Evolutionary conservation across 92 coral and sea anemone genomes (phyloP).

Genomic region (Actinernus sp.): DNA sequence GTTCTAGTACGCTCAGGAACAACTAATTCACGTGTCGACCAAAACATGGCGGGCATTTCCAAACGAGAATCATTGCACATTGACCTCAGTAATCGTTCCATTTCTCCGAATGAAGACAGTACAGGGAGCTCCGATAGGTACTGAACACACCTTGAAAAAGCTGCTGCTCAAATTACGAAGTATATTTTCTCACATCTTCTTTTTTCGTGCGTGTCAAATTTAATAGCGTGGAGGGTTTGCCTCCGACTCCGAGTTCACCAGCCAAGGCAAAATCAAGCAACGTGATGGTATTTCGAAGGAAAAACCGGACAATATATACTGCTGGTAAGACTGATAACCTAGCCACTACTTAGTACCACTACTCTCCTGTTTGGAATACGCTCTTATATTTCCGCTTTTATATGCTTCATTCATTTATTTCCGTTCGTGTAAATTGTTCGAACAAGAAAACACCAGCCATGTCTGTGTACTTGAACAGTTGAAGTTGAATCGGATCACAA

Average conservation of each 20-base stretch:
- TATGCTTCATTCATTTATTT: too few species aligned
- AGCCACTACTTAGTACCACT: too few species aligned
- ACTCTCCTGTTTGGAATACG: too few species aligned
- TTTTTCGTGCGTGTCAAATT: background rate
- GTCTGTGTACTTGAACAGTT: too few species aligned
- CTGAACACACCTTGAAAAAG: background rate
- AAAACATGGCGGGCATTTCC: slow-evolving; percentile 78
- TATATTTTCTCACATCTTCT: background rate
- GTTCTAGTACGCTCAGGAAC: background rate
- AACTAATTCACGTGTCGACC: background rate
- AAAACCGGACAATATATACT: slow-evolving; percentile 82
- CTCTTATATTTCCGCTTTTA: too few species aligned
- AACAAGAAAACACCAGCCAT: too few species aligned
- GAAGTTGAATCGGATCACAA: too few species aligned
- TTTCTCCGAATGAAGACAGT: slow-evolving; percentile 77
- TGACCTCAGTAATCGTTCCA: slow-evolving; percentile 38
- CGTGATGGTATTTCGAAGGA: slow-evolving; percentile 66
- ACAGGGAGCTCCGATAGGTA: slow-evolving; percentile 81
- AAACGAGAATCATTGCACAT: slow-evolving; percentile 23
- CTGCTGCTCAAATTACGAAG: background rate
- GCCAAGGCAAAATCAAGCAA: slow-evolving; percentile 58
- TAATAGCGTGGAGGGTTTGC: slow-evolving; percentile 39
- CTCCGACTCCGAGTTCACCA: slow-evolving; percentile 64
- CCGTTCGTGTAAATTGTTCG: too few species aligned
- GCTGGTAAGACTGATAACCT: slow-evolving; percentile 80